Evolutionary conservation across 1,140 invertebrate genomes (phyloP).

Genomic region (Cotesia vestalis): DNA sequence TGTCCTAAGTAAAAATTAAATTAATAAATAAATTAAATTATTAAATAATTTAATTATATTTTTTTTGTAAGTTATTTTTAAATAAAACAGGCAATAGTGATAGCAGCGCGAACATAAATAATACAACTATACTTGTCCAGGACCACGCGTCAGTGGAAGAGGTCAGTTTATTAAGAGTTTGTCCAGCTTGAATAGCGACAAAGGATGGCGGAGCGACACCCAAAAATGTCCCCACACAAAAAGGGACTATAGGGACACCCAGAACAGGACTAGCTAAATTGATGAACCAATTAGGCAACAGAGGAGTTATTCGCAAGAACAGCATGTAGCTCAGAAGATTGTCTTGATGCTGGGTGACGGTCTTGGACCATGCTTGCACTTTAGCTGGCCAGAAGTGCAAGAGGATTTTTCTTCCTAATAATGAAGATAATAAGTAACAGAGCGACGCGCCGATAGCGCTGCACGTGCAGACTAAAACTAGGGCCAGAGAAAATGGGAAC

Average conservation of each 20-base stretch:
- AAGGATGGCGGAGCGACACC: slow-evolving; percentile 98
- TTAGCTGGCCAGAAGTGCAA: slow-evolving; percentile 89
- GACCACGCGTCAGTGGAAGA: slow-evolving; percentile 91
- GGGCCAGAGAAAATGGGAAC: slow-evolving; percentile 91
- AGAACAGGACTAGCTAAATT: slow-evolving; percentile 97
- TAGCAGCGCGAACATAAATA: slow-evolving; percentile 80
- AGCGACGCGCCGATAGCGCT: slow-evolving; percentile 95
- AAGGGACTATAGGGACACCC: slow-evolving; percentile 91
- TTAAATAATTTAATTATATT: slow-evolving; percentile 74
- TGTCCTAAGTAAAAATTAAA: not conserved
- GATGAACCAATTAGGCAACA: slow-evolving; percentile 99
- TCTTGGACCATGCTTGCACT: slow-evolving; percentile 84
- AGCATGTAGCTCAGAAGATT: slow-evolving; percentile 97
- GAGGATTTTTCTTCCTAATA: slow-evolving; percentile 87
- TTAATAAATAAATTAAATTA: not conserved
- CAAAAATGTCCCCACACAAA: slow-evolving; percentile 92
- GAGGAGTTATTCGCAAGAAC: slow-evolving; percentile 96
- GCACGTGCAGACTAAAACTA: slow-evolving; percentile 93
- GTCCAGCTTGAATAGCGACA: slow-evolving; percentile 96
- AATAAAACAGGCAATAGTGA: slow-evolving; percentile 92
- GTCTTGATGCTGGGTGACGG: slow-evolving; percentile 83
- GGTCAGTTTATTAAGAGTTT: slow-evolving; percentile 91
- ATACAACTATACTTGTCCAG: slow-evolving; percentile 82
- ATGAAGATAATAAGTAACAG: slow-evolving; percentile 92
- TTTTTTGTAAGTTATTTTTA: slow-evolving; percentile 83